Base-by-base conservation (phyloP, 2,797 vertebrate species). In the Diplodus puntazzo region DNA sequence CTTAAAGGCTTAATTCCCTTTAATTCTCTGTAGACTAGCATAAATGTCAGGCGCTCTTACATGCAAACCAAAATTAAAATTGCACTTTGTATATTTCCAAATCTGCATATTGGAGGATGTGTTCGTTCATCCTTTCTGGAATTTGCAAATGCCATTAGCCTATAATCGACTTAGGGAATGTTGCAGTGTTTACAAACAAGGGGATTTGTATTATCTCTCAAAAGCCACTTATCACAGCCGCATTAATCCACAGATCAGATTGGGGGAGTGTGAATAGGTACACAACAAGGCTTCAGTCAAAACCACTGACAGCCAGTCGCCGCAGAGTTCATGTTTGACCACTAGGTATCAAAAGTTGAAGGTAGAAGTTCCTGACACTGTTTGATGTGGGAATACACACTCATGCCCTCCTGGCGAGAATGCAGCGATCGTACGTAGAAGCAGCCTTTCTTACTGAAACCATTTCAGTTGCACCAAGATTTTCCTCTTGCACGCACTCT, bases 161-260 rank as follows among this genome's bases (percentile, higher is more conserved):
- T 30, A 58, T 93, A 93, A 94, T 94, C 81, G 83, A 92, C 92
- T 92, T 85, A 84, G 84, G 73, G 79, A 86, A 87, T 81, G 87
- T 85, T 75, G 84, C 87, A 78, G 83, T 91, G 89, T 94, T 88
- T 90, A 92, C 87, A 88, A 94, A 94, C 92, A 87, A 90, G 88
- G 80, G 87, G 87, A 92, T 92, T 92, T 90, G 86, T 81, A 91
- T 93, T 89, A 88, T 87, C 87, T 79, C 84, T 89, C 77, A 76
- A 88, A 92, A 90, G 88, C 91, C 88, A 91, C 88, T 94, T 90
- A 93, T 91, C 90, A 84, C 78, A 14, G 79, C 82, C 81, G 12
- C 81, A 64, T 78, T 93, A 93, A 93, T 92, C 90, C 92, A 82
- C 80, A 69, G 62, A 90, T 89, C 81, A 90, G 89, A 92, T 92